Evolutionary conservation across 1,140 invertebrate genomes (phyloP).

Genomic region (Nilaparvata lugens): DNA sequence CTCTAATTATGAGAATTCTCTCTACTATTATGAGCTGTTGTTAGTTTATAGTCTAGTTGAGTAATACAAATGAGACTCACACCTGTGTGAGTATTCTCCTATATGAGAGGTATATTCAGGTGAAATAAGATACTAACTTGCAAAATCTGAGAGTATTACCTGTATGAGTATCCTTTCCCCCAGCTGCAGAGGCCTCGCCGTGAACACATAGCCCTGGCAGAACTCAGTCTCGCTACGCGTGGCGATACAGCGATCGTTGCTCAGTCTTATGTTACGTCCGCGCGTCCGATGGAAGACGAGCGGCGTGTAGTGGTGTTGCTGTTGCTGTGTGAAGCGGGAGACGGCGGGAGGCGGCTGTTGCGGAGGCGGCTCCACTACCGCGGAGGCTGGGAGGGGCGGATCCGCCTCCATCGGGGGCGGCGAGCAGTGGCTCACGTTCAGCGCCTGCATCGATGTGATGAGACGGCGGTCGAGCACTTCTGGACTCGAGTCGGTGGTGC

Average conservation of each 20-base stretch:
- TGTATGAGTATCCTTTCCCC: constrained; percentile 83
- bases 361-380: constrained; percentile 30
- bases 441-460: constrained; percentile 23
- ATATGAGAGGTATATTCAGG: no score
- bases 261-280: constrained; percentile 76
- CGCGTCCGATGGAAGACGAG: constrained; percentile 64
- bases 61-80: no score
- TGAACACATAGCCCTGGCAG: constrained; percentile 92
- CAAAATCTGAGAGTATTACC: constrained; percentile 39
- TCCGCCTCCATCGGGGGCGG: constrained; percentile 4
- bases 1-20: no score
- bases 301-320: constrained; percentile 50
- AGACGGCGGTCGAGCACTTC: constrained; percentile 19
- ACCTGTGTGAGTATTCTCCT: no score
- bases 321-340: constrained; percentile 23
- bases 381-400: constrained; percentile 1
- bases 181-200: constrained; percentile 67
- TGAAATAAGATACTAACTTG: constrained; percentile 4
- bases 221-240: constrained; percentile 75
- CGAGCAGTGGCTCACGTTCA: constrained; percentile 20
- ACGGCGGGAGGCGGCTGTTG: background rate
- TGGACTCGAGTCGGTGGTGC: constrained; percentile 1
- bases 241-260: constrained; percentile 68
- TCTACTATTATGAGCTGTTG: no score
- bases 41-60: no score